These are phyloP conservation scores for Peromyscus attwateri DNA, from an alignment of 2,797 vertebrate species.

Conservation along the genomic window DNA sequence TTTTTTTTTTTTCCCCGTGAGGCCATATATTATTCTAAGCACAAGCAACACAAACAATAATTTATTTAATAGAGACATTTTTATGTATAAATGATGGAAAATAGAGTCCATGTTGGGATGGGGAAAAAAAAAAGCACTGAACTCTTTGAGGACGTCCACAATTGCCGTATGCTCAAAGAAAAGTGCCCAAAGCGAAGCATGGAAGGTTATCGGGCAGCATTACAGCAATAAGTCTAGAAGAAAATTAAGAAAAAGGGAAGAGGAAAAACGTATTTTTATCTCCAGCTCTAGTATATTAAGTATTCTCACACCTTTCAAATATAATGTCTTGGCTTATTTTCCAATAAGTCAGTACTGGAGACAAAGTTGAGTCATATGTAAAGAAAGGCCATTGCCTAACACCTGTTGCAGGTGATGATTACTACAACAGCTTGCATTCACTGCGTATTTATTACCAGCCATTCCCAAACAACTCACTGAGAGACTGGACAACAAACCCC, in stretches of 20 bases:
- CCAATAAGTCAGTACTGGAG: slow-evolving; percentile 53
- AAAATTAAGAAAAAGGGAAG: slow-evolving; percentile 49
- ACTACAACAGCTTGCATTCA: neutral
- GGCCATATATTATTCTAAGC: slow-evolving; percentile 54
- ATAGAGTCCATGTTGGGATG: neutral
- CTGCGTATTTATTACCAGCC: neutral
- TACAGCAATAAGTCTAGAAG: slow-evolving; percentile 82
- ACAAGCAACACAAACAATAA: slow-evolving; percentile 47
- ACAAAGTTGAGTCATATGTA: slow-evolving; percentile 59
- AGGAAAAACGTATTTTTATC: slow-evolving; percentile 36
- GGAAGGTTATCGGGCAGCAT: slow-evolving; percentile 6
- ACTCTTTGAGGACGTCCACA: neutral
- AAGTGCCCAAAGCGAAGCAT: neutral
- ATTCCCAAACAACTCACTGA: neutral
- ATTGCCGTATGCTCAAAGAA: neutral
- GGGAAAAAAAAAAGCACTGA: neutral
- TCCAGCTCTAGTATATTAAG: slow-evolving; percentile 52
- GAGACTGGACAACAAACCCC: slow-evolving; percentile 60
- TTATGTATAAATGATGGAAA: slow-evolving; percentile 42
- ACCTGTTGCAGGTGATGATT: slow-evolving; percentile 3
- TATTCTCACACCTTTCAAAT: slow-evolving; percentile 62
- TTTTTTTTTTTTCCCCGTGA: slow-evolving; percentile 46
- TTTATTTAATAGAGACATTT: slow-evolving; percentile 44
- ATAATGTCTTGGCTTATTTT: slow-evolving; percentile 48
- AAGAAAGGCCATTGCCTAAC: slow-evolving; percentile 24